These are phyloP conservation scores for Oophaga pumilio DNA, from an alignment of 2,113 vertebrate species.

Conservation along the genomic window DNA sequence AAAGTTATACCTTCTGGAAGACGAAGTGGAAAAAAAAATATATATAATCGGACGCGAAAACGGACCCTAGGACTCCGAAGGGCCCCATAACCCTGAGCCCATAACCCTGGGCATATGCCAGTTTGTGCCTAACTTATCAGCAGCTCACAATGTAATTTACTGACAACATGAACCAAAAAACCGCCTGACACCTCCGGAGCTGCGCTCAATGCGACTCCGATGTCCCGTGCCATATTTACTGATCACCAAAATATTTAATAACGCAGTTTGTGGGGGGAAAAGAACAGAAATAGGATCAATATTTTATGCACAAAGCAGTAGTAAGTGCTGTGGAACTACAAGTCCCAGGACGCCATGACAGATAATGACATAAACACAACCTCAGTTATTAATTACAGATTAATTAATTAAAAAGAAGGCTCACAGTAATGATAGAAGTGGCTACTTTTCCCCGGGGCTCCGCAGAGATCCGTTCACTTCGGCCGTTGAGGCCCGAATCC, in stretches of 20 bases:
- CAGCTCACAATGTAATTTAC: too few species aligned
- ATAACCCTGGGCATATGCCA: too few species aligned
- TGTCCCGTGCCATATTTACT: too few species aligned
- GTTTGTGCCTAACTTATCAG: too few species aligned
- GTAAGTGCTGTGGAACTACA: conserved; percentile 4
- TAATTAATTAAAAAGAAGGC: neutral
- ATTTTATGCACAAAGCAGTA: neutral
- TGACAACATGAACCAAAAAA: too few species aligned
- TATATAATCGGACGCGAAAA: too few species aligned
- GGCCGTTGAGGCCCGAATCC: neutral
- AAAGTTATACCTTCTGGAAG: too few species aligned
- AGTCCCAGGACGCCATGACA: neutral
- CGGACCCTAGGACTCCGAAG: too few species aligned
- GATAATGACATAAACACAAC: neutral
- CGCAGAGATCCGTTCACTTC: neutral
- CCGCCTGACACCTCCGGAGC: too few species aligned
- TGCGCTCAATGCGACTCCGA: too few species aligned
- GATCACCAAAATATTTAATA: neutral
- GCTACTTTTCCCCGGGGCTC: neutral
- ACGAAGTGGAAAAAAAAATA: too few species aligned
- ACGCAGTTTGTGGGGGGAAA: neutral
- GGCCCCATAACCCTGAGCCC: too few species aligned
- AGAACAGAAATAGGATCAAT: neutral
- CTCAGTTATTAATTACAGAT: neutral
- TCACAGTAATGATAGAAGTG: neutral